Evolutionary conservation across 2,113 vertebrate species (phyloP).

Genomic region (Okapia johnstoni): DNA sequence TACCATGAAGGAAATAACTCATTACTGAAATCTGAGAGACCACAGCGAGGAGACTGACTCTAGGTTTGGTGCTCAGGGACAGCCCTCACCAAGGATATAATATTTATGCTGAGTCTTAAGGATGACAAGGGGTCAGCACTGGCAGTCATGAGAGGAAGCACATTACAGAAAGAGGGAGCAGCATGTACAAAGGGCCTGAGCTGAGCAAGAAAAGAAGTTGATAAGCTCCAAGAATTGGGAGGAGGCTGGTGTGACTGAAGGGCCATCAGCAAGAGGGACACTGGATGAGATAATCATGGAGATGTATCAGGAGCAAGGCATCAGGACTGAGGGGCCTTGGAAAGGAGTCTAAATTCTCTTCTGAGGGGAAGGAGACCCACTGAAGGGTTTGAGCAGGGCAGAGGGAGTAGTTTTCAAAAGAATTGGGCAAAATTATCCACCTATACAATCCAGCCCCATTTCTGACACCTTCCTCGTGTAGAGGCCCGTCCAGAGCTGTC

Average conservation of each 20-base stretch:
- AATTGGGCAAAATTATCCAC: background rate
- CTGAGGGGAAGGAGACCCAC: background rate
- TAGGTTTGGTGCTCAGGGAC: background rate
- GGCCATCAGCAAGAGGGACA: background rate
- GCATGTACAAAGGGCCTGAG: background rate
- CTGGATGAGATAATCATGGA: background rate
- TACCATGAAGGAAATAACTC: background rate
- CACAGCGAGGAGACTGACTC: background rate
- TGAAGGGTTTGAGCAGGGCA: background rate
- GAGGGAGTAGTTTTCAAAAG: background rate
- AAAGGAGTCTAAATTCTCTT: background rate
- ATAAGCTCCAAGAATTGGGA: background rate
- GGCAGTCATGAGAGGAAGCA: background rate
- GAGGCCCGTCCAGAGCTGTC: background rate
- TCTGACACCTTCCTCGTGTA: background rate
- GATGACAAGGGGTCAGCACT: background rate
- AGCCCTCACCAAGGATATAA: background rate
- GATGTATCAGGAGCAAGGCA: background rate
- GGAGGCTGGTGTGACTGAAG: background rate
- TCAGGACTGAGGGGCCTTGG: background rate
- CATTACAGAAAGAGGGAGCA: background rate
- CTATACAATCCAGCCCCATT: background rate
- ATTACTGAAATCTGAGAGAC: background rate
- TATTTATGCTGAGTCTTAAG: background rate
- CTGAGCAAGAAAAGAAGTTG: background rate